These are phyloP conservation scores for Phalacrocorax brasilianus DNA, from an alignment of 2,113 vertebrate genomes.

Conservation along the genomic window DNA sequence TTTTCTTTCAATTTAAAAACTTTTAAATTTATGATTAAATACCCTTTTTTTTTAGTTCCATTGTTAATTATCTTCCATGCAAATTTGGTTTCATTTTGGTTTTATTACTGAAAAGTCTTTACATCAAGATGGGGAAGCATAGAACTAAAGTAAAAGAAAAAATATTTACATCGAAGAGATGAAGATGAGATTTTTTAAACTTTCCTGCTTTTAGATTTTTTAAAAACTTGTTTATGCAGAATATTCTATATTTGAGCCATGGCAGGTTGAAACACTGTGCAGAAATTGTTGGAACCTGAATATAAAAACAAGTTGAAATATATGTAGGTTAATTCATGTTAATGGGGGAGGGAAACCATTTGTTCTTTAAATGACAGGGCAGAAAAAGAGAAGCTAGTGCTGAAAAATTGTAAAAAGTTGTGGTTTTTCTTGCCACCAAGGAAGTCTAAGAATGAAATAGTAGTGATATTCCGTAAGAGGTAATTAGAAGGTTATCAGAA, in stretches of 20 bases:
- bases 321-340: not conserved
- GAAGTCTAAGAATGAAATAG: not conserved
- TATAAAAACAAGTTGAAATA: not conserved
- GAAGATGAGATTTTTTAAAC: not conserved
- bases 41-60: not conserved
- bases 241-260: not conserved
- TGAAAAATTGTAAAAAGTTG: not conserved
- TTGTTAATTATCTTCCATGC: not conserved
- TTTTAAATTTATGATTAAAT: not conserved
- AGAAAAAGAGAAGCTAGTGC: not conserved
- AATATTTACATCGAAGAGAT: not conserved
- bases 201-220: not conserved
- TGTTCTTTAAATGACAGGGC: not conserved
- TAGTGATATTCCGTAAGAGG: not conserved
- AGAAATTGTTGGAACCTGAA: not conserved
- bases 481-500: no score
- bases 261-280: not conserved
- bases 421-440: not conserved
- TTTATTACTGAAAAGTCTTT: not conserved
- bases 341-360: not conserved
- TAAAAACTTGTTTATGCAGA: not conserved
- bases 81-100: not conserved
- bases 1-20: constrained; percentile 3
- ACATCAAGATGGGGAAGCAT: not conserved
- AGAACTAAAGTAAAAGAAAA: not conserved